Evolutionary conservation across 1,140 invertebrate genomes (phyloP).

Genomic region (Lepidurus apus): DNA sequence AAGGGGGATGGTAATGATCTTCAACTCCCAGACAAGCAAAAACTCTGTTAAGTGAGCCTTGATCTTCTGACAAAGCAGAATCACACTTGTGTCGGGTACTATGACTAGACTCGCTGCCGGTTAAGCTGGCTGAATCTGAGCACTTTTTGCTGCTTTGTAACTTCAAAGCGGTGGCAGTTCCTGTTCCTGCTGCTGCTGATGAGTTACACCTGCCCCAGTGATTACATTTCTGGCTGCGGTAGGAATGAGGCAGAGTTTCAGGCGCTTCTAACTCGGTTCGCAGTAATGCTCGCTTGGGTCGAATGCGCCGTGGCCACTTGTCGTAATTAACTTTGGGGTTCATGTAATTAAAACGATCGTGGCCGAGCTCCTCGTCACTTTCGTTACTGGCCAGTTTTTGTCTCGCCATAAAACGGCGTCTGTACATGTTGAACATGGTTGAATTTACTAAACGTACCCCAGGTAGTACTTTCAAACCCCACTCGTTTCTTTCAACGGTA

Average conservation of each 20-base stretch:
- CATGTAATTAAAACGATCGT: constrained; percentile 41
- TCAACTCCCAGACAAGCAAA: not conserved
- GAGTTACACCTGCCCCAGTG: not conserved
- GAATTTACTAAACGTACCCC: not conserved
- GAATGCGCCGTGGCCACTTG: constrained; percentile 50
- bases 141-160: not conserved
- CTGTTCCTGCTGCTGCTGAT: not conserved
- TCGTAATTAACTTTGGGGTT: constrained; percentile 42
- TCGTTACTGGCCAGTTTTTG: constrained; percentile 27
- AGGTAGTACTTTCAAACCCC: no score
- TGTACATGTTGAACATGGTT: constrained; percentile 39
- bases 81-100: not conserved
- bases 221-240: constrained; percentile 15
- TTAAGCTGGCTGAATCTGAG: not conserved
- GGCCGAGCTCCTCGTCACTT: constrained; percentile 39
- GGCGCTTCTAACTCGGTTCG: constrained; percentile 51
- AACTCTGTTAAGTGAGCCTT: not conserved
- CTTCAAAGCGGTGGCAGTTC: not conserved
- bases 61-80: constrained; percentile 1
- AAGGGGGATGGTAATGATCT: not conserved
- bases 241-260: constrained; percentile 49
- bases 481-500: no score
- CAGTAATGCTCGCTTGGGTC: constrained; percentile 63
- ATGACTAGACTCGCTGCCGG: not conserved
- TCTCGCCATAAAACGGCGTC: constrained; percentile 36